Evolutionary conservation across 2,113 vertebrate genomes (phyloP), one percentile per base, ranked within the genome.

Genomic region (Sinocyclocheilus maitianheensis): DNA sequence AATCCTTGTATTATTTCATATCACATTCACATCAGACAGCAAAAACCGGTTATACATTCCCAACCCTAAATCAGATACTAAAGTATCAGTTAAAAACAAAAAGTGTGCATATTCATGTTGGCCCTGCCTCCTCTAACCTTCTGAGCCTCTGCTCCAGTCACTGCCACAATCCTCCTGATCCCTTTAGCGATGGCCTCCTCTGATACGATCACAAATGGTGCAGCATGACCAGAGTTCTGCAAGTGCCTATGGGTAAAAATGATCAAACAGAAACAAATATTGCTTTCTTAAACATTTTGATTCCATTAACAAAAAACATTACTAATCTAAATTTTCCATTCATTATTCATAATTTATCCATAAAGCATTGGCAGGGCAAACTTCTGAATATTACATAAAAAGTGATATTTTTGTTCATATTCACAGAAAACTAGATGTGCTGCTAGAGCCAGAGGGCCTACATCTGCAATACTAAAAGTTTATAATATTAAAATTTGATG

Each of bases 111-210:
- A 58, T 34, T 30, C 13, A 43, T 80, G 77, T 10, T 18, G 12
- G 26, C 30, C 55, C 20, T 2, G 4, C 9, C 13, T 24, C 13
- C 34, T 51, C 1, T 92, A 93, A 98, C 98, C 97, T 99, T 99
- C 89, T 97, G 96, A 46, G 98, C 98, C 90, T 99, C 98, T 0
- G 94, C 82, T 43, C 98, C 97, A 0, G 98, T 99, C 91, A 99
- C 95, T 0, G 97, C 97, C 51, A 99, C 97, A 77, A 99, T 98
- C 88, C 98, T 97, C 65, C 98, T 96, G 94, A 99, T 97, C 86
- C 98, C 98, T 91, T 99, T 99, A 85, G 98, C 98, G 88, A 99
- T 99, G 26, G 98, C 98, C 94, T 99, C 98, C 91, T 99, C 98
- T 0, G 97, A 98, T 88, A 99, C 96, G 26, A 99, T 97, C 91